Conservation (phyloP, 1,140 invertebrate species). For the Brachionus calyciflorus region DNA sequence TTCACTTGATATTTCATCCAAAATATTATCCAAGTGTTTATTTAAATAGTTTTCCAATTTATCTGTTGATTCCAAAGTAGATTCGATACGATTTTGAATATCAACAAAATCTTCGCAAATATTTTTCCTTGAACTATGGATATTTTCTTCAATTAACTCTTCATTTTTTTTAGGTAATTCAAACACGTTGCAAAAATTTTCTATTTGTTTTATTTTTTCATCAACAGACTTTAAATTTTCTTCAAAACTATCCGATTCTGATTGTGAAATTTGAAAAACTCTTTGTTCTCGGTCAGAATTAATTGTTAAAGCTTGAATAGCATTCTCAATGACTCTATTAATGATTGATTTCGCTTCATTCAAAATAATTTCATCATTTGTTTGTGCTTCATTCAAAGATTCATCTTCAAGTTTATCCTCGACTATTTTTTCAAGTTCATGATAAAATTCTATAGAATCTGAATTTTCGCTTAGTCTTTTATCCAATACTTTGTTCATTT, state of each 20-base stretch:
- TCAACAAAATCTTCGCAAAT: too few species aligned
- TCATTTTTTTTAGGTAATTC: too few species aligned
- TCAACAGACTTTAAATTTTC: too few species aligned
- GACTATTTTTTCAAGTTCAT: neutral
- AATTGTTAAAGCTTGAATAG: neutral
- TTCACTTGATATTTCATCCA: neutral
- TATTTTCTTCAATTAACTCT: too few species aligned
- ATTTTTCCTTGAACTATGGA: too few species aligned
- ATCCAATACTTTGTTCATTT: neutral
- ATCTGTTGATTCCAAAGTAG: neutral
- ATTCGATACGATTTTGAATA: neutral
- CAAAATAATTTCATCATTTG: neutral
- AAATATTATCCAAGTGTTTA: neutral
- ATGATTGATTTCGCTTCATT: neutral
- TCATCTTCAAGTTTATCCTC: conserved; percentile 3
- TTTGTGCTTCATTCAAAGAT: neutral
- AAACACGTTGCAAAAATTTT: too few species aligned
- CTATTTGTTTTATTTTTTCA: too few species aligned
- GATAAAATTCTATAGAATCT: neutral
- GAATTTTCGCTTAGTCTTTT: neutral
- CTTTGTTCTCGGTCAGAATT: too few species aligned
- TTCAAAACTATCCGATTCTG: too few species aligned
- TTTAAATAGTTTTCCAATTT: neutral
- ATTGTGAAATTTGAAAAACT: too few species aligned
- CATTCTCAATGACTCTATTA: neutral